Conservation (phyloP, 30 jellyfish, hydroid and myxozoan genomes). For the Thelohanellus kitauei region DNA sequence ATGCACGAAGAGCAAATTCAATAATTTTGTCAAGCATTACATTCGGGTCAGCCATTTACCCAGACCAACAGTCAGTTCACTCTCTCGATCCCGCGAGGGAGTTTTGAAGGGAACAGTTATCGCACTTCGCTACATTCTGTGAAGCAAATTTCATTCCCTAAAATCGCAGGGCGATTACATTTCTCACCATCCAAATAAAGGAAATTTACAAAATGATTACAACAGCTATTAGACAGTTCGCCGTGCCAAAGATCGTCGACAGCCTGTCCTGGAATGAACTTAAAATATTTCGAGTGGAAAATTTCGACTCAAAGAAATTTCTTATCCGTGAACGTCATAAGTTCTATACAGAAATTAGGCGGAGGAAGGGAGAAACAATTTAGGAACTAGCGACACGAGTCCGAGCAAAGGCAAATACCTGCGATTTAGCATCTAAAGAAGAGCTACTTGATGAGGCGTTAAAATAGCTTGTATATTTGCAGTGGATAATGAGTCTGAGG, state of each 20-base stretch:
- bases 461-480: conserved; percentile 7
- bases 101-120: too few relatives aligned
- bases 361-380: conserved; percentile 12
- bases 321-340: conserved; percentile 10
- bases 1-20: too few relatives aligned
- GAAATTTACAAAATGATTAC: conserved; percentile 1
- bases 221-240: not conserved
- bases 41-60: too few relatives aligned
- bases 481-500: conserved; percentile 8
- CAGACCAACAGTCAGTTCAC: too few relatives aligned
- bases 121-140: too few relatives aligned
- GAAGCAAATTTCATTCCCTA: conserved; percentile 7
- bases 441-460: conserved; percentile 16
- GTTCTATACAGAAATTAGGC: conserved; percentile 7
- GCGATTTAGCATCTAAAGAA: conserved; percentile 6
- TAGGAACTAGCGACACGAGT: conserved; percentile 7
- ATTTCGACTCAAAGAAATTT: conserved; percentile 10
- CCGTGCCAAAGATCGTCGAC: conserved; percentile 1
- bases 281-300: conserved; percentile 1
- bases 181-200: conserved; percentile 6
- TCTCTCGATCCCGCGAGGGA: too few relatives aligned
- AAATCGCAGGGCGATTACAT: conserved; percentile 1
- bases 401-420: conserved; percentile 14
- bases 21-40: too few relatives aligned
- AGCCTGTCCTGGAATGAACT: conserved; percentile 5